Evolutionary conservation across 2,113 vertebrate species (phyloP).

Genomic region (Dinomys branickii): DNA sequence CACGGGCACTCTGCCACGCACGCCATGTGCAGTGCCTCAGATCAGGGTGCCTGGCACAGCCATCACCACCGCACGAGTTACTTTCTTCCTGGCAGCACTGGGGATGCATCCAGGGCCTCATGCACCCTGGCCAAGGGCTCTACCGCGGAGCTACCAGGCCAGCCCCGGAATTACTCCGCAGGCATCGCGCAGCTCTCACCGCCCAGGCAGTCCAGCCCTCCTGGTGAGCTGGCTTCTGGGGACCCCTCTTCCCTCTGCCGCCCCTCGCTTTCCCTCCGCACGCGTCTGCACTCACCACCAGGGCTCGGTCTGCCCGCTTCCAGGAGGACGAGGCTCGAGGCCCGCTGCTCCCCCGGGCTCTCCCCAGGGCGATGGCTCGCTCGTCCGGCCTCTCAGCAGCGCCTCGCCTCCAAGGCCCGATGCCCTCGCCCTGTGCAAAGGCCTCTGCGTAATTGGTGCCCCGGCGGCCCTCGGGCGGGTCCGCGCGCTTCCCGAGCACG

Average conservation of each 20-base stretch:
- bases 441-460: constrained; percentile 49
- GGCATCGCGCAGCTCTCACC: neutral
- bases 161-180: neutral
- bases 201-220: neutral
- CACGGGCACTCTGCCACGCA: neutral
- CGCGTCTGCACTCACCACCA: neutral
- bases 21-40: neutral
- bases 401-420: neutral
- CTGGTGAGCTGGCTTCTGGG: fast-evolving
- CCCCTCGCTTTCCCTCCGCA: no score
- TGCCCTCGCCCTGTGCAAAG: constrained; percentile 47
- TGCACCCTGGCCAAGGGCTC: neutral
- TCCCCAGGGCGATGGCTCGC: neutral
- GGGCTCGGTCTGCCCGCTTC: no score
- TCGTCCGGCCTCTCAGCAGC: neutral
- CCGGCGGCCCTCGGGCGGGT: constrained; percentile 16
- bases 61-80: neutral
- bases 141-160: neutral
- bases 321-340: neutral
- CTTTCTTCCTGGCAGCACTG: neutral
- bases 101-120: neutral
- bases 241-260: neutral
- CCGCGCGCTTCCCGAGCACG: constrained; percentile 51
- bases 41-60: neutral
- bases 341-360: neutral